Evolutionary conservation across 53 echinoderm and acorn worm genomes (phyloP), one percentile per base, ranked within the genome.

Genomic region (Arbacia lixula): DNA sequence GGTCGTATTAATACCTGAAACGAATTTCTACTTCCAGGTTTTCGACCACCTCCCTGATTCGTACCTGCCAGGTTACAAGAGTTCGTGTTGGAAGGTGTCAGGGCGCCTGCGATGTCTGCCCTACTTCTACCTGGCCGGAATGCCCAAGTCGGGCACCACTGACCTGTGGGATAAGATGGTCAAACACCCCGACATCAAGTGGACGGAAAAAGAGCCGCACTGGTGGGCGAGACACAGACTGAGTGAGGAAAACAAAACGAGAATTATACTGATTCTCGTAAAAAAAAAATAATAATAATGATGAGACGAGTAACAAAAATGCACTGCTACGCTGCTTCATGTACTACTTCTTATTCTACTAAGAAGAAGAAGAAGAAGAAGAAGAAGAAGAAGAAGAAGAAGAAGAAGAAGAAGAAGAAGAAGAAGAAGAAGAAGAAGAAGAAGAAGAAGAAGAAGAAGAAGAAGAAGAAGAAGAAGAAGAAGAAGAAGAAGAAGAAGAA

Each of bases 151-250:
- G 26, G 81, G 81, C 1, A 81, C 81, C 11, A 81, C 33, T 2
- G 81, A 81, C 16, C 64, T 81, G 12, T 81, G 81, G 81, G 11
- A 62, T 24, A 60, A 62, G 64, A 63, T 81, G 3, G 33, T 14
- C 25, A 24, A 12, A 10, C 81, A 81, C 33, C 81, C 81, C 1
- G 24, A 81, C 2, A 6, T 62, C 2, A 6, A 12, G 5, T 22
- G 32, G 14, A 19, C 43, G 1, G 1, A 17, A 10, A 81, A 81
- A n/a, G 81, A 81, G 36, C 81, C 81, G 5, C 81, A 81, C 41
- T 81, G 81, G 81, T 81, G 81, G 81, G 62, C 81, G 10, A 8
- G 72, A 25, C 6, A 24, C 37, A 17, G 68, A 68, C 40, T 68
- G 68, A 9, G n/a, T 19, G 40, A 37, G n/a, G n/a, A n/a, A n/a